Evolutionary conservation across 2,113 vertebrate genomes (phyloP).

Genomic region (Pontoporia blainvillei): DNA sequence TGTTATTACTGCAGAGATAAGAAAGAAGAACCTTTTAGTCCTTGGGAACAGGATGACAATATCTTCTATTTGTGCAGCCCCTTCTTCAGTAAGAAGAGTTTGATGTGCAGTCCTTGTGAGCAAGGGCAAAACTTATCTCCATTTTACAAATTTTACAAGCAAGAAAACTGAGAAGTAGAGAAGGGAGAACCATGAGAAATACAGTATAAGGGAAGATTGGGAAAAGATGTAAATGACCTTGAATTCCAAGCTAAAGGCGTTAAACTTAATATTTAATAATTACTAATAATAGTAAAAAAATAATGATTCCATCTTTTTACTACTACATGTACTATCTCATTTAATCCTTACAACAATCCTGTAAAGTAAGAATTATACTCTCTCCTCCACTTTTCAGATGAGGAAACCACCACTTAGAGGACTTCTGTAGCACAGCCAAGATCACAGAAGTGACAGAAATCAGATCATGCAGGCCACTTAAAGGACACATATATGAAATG

Average conservation of each 20-base stretch:
- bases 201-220: not conserved
- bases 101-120: not conserved
- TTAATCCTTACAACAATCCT: not conserved
- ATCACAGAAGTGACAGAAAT: not conserved
- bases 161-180: not conserved
- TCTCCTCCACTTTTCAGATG: not conserved
- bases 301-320: not conserved
- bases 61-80: not conserved
- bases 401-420: not conserved
- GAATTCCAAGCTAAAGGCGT: not conserved
- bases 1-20: not conserved
- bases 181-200: not conserved
- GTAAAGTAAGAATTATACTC: not conserved
- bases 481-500: not conserved
- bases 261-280: not conserved
- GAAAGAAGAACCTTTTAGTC: not conserved
- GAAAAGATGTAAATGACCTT: not conserved
- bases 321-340: not conserved
- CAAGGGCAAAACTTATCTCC: not conserved
- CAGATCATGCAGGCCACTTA: not conserved
- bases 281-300: not conserved
- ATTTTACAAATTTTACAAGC: conserved; percentile 13
- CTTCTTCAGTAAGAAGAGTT: not conserved
- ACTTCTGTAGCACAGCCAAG: not conserved
- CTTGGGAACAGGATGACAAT: not conserved